These are phyloP conservation scores for Tethea ocularis DNA, from an alignment of 2,888 invertebrate genomes.

Conservation along the genomic window DNA sequence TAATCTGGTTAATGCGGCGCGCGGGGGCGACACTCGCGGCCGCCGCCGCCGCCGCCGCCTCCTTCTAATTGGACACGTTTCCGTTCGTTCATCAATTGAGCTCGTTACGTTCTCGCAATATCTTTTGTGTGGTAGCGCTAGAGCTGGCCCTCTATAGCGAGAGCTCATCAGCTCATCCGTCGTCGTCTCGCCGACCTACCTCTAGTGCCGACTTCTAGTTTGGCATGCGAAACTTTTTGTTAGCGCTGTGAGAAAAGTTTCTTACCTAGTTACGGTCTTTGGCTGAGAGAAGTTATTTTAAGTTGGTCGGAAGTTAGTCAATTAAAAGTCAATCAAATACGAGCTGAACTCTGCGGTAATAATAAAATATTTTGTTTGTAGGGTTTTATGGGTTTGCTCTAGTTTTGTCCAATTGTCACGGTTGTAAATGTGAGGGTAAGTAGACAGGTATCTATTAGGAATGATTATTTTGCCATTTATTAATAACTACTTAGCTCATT, in stretches of 20 bases:
- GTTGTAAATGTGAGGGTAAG: not conserved
- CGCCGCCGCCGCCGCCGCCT: slow-evolving; percentile 69
- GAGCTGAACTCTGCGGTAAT: slow-evolving; percentile 7
- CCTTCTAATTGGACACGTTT: slow-evolving; percentile 83
- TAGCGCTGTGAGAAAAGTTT: slow-evolving; percentile 25
- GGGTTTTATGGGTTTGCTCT: slow-evolving; percentile 1
- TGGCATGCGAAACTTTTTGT: slow-evolving; percentile 31
- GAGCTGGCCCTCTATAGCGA: slow-evolving; percentile 47
- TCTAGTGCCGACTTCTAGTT: not conserved
- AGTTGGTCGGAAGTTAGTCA: slow-evolving; percentile 9
- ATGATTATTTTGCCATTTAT: no score
- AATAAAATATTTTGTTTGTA: not conserved
- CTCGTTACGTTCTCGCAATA: slow-evolving; percentile 76
- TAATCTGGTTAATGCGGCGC: slow-evolving; percentile 79
- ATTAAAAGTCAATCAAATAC: slow-evolving; percentile 10
- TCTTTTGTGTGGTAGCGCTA: slow-evolving; percentile 64
- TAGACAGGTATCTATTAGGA: no score
- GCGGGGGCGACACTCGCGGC: slow-evolving; percentile 66
- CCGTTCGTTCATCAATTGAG: slow-evolving; percentile 82
- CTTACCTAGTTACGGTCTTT: slow-evolving; percentile 25
- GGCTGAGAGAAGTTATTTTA: slow-evolving; percentile 21
- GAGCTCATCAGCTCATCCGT: slow-evolving; percentile 28
- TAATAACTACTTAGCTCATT: no score
- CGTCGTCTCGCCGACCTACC: slow-evolving; percentile 23
- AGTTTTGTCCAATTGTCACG: not conserved